These are phyloP conservation scores for Camponotus floridanus DNA, from an alignment of 1,140 invertebrate genomes.

Conservation along the genomic window DNA sequence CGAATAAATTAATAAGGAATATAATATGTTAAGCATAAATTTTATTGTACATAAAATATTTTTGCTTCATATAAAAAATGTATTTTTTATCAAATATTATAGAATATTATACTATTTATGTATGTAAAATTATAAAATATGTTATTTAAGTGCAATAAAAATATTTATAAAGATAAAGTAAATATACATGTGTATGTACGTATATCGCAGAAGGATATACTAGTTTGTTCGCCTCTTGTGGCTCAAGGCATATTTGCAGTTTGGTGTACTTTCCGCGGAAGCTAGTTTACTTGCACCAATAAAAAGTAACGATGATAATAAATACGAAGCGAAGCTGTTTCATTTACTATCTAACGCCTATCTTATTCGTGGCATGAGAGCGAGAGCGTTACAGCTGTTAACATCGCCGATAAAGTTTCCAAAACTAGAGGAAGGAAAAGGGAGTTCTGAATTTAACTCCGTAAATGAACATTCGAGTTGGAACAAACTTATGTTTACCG, in stretches of 20 bases:
- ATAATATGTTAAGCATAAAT: background rate
- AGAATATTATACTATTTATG: no score
- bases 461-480: background rate
- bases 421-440: background rate
- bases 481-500: background rate
- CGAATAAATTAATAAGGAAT: background rate
- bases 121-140: background rate
- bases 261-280: slow-evolving; percentile 5
- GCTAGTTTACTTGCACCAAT: slow-evolving; percentile 63
- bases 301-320: slow-evolving; percentile 59
- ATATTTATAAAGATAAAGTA: background rate
- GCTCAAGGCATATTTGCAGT: slow-evolving; percentile 9
- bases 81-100: slow-evolving; percentile 1
- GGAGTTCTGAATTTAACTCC: background rate
- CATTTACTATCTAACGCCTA: slow-evolving; percentile 39
- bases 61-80: background rate
- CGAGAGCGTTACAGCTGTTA: slow-evolving; percentile 47
- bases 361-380: slow-evolving; percentile 33
- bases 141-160: background rate
- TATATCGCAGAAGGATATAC: background rate
- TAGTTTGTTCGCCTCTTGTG: slow-evolving; percentile 7
- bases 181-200: background rate
- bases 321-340: slow-evolving; percentile 10
- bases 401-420: slow-evolving; percentile 45
- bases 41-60: background rate